phyloP scores from a whole-genome alignment of 2,888 invertebrate species.

The Habrosyne pyritoides region DNA sequence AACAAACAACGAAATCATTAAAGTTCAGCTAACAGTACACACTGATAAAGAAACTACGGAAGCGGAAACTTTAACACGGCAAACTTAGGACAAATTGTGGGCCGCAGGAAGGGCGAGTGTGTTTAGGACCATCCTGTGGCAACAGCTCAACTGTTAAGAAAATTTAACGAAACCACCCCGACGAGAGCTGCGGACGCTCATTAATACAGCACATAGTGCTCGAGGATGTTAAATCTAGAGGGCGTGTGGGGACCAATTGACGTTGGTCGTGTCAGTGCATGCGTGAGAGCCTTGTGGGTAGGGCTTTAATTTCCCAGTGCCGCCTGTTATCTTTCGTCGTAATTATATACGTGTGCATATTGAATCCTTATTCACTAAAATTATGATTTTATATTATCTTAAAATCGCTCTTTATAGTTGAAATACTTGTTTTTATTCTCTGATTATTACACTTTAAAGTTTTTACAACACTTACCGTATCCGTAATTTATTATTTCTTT shows the following conservation, averaged over 20 bases:
- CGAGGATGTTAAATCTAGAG: constrained; percentile 11
- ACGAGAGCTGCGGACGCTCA: constrained; percentile 39
- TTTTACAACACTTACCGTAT: too few species aligned
- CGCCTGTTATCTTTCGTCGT: constrained; percentile 42
- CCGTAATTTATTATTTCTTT: too few species aligned
- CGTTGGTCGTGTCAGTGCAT: constrained; percentile 42
- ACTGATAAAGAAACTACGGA: constrained; percentile 57
- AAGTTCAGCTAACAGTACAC: constrained; percentile 22
- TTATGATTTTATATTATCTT: not conserved
- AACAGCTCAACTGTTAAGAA: constrained; percentile 52
- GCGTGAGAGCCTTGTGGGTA: constrained; percentile 48
- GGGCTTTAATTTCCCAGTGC: constrained; percentile 42
- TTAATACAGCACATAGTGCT: constrained; percentile 20
- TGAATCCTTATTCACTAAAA: not conserved
- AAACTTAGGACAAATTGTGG: constrained; percentile 61
- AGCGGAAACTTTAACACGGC: constrained; percentile 43
- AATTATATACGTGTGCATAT: constrained; percentile 4
- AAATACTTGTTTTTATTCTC: not conserved
- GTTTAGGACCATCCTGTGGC: constrained; percentile 56
- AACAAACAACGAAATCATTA: constrained; percentile 35
- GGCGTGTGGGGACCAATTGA: constrained; percentile 31
- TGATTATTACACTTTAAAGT: too few species aligned
- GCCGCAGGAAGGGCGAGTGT: constrained; percentile 51
- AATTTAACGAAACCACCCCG: constrained; percentile 40
- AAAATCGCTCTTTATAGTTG: not conserved